These are phyloP conservation scores for Pyrgilauda ruficollis DNA, from an alignment of 2,113 vertebrate species.

Conservation along the genomic window DNA sequence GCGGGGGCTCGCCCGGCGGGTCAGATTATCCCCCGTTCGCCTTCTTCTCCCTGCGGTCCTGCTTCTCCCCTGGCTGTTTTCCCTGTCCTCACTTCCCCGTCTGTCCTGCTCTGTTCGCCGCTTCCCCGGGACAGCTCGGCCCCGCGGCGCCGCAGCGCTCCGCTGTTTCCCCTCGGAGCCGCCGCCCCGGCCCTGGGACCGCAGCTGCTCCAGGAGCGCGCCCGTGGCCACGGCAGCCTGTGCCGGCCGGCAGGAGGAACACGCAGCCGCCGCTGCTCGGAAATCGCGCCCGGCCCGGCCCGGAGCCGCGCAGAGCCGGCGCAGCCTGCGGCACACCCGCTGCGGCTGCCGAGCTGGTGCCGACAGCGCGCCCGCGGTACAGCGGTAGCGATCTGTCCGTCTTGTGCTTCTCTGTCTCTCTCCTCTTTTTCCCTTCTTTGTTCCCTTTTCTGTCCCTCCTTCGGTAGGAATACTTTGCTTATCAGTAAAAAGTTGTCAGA, in stretches of 20 bases:
- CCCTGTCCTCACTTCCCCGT: neutral
- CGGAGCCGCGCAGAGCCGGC: fast-evolving
- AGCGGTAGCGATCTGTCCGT: fast-evolving
- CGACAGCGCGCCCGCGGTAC: fast-evolving
- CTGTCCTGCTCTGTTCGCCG: too few relatives aligned
- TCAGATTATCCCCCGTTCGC: neutral
- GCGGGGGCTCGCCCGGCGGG: fast-evolving
- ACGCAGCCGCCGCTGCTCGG: neutral
- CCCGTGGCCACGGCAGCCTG: neutral
- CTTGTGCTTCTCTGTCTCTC: neutral
- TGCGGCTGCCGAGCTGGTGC: neutral
- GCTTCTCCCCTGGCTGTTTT: neutral
- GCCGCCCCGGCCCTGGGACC: neutral
- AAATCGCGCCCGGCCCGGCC: too few relatives aligned
- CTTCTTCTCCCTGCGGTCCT: neutral
- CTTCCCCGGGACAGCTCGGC: neutral
- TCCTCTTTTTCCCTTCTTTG: neutral
- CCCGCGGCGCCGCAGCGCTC: fast-evolving
- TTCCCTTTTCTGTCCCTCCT: neutral
- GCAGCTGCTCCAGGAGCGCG: fast-evolving
- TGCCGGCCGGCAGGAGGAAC: neutral
- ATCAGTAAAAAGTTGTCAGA: too few relatives aligned
- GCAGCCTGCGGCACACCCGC: fast-evolving
- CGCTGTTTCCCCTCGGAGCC: neutral
- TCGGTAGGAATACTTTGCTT: too few relatives aligned